Conservation (phyloP, 2,888 invertebrate species). For the Loripinus fragilis region DNA sequence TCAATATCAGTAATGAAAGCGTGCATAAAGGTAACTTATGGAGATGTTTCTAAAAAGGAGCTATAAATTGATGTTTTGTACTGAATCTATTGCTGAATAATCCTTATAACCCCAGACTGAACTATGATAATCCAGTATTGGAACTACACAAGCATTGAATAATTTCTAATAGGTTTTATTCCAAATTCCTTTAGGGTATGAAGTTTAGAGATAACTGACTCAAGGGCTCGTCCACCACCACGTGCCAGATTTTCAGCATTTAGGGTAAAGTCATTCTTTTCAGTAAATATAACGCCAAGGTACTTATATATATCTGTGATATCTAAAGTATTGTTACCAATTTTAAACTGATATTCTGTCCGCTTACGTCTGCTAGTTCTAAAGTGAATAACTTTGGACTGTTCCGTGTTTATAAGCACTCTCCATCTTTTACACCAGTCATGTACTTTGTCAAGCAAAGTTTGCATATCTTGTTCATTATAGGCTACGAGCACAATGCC, state of each 20-base stretch:
- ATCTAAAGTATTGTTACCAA: conserved; percentile 3
- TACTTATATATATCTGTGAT: background rate
- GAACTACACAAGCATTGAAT: conserved; percentile 35
- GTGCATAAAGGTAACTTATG: too few species aligned
- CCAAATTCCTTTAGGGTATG: conserved; percentile 37
- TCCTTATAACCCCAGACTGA: conserved; percentile 41
- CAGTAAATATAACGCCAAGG: conserved; percentile 16
- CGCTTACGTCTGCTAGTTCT: conserved; percentile 9
- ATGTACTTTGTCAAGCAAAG: conserved; percentile 28
- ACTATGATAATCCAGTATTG: conserved; percentile 28
- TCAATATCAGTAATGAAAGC: too few species aligned
- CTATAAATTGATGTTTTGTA: too few species aligned
- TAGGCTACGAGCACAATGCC: conserved; percentile 30
- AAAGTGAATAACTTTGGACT: conserved; percentile 38
- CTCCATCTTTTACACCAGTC: conserved; percentile 40
- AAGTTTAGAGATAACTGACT: conserved; percentile 34
- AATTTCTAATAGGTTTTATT: conserved; percentile 35
- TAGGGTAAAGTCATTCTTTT: conserved; percentile 15
- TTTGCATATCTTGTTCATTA: conserved; percentile 30
- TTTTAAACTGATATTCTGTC: background rate
- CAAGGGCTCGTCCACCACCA: conserved; percentile 34
- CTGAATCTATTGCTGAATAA: conserved; percentile 24
- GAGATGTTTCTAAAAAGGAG: too few species aligned
- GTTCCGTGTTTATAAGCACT: conserved; percentile 29
- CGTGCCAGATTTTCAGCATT: conserved; percentile 13